Evolutionary conservation across 1,140 invertebrate genomes (phyloP).

Genomic region (Leptinotarsa undecemlineata): DNA sequence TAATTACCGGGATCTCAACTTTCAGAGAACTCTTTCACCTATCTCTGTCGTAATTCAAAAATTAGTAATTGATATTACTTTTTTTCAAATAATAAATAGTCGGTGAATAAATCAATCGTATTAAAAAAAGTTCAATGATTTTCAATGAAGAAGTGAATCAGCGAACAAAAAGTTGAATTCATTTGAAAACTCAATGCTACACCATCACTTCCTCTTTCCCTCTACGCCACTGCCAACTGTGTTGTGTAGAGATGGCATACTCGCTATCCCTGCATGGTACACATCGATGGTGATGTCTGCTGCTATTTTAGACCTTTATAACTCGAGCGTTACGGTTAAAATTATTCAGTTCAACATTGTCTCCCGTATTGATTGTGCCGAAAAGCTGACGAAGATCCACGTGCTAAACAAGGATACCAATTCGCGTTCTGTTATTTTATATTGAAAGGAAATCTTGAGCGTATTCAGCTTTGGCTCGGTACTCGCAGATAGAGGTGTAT

Average conservation of each 20-base stretch:
- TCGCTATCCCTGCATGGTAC: neutral
- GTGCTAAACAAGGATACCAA: conserved; percentile 18
- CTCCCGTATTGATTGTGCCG: too few relatives aligned
- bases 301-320: neutral
- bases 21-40: too few relatives aligned
- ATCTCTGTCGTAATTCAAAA: too few relatives aligned
- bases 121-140: neutral
- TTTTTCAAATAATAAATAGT: too few relatives aligned
- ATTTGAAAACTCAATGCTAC: neutral
- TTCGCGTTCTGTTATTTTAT: neutral
- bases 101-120: too few relatives aligned
- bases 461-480: conserved; percentile 23
- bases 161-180: neutral
- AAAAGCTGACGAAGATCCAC: neutral
- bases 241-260: neutral
- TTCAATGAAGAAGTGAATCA: conserved; percentile 2
- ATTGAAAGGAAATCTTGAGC: conserved; percentile 6
- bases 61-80: too few relatives aligned
- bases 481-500: conserved; percentile 24
- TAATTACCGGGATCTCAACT: too few relatives aligned
- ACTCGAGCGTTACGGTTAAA: neutral
- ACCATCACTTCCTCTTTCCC: conserved; percentile 9
- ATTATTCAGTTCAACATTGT: neutral
- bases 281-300: too few relatives aligned
- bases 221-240: conserved; percentile 7